Conservation (phyloP, 1,140 invertebrate species). For the Theocolax elegans region DNA sequence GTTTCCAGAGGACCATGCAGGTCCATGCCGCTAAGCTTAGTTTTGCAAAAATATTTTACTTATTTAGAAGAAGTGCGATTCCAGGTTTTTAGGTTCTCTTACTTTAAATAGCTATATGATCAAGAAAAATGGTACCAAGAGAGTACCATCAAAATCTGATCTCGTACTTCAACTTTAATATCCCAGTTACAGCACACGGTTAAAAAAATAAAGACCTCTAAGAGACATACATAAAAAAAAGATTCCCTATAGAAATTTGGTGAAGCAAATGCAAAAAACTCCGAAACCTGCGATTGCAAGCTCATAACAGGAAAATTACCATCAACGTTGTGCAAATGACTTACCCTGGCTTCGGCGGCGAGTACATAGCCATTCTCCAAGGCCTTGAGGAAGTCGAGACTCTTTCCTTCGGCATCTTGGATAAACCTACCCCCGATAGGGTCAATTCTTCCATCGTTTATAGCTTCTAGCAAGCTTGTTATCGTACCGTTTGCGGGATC, state of each 20-base stretch:
- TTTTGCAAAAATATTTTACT: background rate
- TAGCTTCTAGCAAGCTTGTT: constrained; percentile 80
- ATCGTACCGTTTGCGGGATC: constrained; percentile 81
- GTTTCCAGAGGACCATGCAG: background rate
- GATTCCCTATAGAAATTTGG: constrained; percentile 43
- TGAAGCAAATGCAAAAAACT: constrained; percentile 54
- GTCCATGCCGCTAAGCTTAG: background rate
- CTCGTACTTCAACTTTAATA: background rate
- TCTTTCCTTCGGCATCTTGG: constrained; percentile 73
- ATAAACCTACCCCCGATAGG: constrained; percentile 77
- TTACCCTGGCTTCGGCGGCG: constrained; percentile 92
- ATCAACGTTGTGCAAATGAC: constrained; percentile 60
- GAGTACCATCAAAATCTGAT: constrained; percentile 11
- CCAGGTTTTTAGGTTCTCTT: constrained; percentile 5
- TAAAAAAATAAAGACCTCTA: constrained; percentile 35
- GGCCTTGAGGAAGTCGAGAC: constrained; percentile 87
- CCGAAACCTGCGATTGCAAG: constrained; percentile 57
- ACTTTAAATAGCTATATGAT: too few relatives aligned
- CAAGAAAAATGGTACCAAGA: too few relatives aligned
- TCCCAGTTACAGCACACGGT: constrained; percentile 7
- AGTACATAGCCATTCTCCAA: constrained; percentile 86
- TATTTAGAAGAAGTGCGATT: constrained; percentile 13
- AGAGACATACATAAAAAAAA: constrained; percentile 17
- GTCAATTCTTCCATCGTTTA: constrained; percentile 82
- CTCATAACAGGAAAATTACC: constrained; percentile 42